phyloP scores from a whole-genome alignment of 2,888 invertebrate species.

The Meteorus cinctellus region DNA sequence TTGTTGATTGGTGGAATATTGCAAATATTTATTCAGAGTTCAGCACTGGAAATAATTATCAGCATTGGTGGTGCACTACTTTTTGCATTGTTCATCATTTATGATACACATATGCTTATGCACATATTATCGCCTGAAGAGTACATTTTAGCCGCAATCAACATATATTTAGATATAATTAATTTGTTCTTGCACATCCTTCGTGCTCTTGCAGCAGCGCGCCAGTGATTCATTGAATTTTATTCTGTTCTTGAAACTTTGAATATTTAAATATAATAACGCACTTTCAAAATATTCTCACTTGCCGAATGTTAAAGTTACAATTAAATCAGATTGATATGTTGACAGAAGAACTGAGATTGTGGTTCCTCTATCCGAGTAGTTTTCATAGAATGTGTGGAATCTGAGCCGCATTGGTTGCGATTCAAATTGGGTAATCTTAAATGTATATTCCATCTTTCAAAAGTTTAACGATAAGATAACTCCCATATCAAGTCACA shows the following conservation, averaged over 20 bases:
- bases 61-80: conserved; percentile 84
- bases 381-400: no score
- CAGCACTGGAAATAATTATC: conserved; percentile 81
- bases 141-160: conserved; percentile 90
- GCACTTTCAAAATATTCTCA: not conserved
- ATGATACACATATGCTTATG: conserved; percentile 91
- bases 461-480: no score
- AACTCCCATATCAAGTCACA: no score
- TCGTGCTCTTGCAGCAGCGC: conserved; percentile 80
- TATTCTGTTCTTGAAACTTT: not conserved
- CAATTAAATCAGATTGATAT: conserved; percentile 1
- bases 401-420: no score
- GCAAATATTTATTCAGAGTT: conserved; percentile 84
- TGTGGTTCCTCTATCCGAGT: not conserved
- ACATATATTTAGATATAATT: conserved; percentile 90
- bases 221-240: conserved; percentile 52
- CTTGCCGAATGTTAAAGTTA: conserved; percentile 10
- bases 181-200: conserved; percentile 89
- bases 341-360: not conserved
- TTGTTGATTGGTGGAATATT: conserved; percentile 83
- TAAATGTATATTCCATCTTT: no score
- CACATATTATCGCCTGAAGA: conserved; percentile 87
- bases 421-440: no score
- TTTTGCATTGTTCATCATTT: conserved; percentile 88
- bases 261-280: not conserved